Evolutionary conservation across 2,113 vertebrate species (phyloP), one percentile per base, ranked within the genome.

Genomic region (Antigone vipio): DNA sequence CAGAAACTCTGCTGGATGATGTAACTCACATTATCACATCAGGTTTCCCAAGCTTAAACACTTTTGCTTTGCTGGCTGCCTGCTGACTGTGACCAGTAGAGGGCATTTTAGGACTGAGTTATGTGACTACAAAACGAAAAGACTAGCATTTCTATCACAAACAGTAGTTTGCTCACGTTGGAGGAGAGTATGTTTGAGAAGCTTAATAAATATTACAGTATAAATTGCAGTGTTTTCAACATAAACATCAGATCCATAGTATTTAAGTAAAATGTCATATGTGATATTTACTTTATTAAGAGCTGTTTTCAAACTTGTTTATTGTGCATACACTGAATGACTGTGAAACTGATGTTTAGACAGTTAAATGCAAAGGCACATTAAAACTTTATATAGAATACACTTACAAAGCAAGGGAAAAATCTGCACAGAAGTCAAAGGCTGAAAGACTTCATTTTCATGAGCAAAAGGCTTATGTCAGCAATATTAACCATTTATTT

Each of bases 101-200:
- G 98, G 98, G 97, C 97, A 94, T 35, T 80, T 87, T 86, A 97
- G 92, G 96, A 97, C 94, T 84, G 74, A 75, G 26, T 71, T 92
- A 96, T 74, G 40, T 32, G 64, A 78, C 69, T 53, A 66, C 11
- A 50, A 59, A 93, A 92, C 15, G 5, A 44, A 30, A 58, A 49
- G 34, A 15, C 6, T 0, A 23, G 32, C 24, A 15, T 45, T 96
- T 59, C 52, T 9, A 15, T 8, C n/a, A 26, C 27, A 72, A 93
- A 49, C 23, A 56, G 18, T 8, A 63, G 24, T 26, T 89, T 7
- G 9, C 35, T 67, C 21, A 34, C 0, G 1, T 14, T 32, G 50
- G 7, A 45, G 14, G 6, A 83, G 58, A 45, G 5, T 11, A 14
- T 2, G 20, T 73, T 95, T 78, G 52, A 92, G 92, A 94, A 95